Conservation (phyloP, 2,113 vertebrate genomes). For the Serilophus lunatus region DNA sequence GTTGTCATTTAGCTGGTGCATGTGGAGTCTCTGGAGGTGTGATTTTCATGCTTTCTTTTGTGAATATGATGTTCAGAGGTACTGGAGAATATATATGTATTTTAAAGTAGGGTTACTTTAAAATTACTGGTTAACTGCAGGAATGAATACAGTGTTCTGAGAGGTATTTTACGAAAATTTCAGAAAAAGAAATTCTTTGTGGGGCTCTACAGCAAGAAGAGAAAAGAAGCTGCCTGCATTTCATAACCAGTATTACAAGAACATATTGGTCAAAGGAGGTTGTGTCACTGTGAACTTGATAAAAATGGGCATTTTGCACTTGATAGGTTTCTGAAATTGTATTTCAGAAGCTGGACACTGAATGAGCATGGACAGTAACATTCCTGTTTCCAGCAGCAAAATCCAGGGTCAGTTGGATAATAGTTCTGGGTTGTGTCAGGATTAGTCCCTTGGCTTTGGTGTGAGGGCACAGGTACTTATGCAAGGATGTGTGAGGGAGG, state of each 20-base stretch:
- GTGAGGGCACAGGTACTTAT: background rate
- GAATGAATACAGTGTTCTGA: background rate
- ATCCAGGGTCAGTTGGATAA: background rate
- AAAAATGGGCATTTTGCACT: background rate
- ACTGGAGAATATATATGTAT: background rate
- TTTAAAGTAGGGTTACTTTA: background rate
- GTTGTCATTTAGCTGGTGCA: background rate
- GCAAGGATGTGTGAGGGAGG: background rate
- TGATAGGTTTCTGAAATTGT: background rate
- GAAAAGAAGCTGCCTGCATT: background rate
- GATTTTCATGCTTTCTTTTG: background rate
- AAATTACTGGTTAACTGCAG: background rate
- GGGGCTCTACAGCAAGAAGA: background rate
- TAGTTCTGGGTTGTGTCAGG: background rate
- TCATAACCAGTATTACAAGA: background rate
- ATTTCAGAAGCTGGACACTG: fast-evolving
- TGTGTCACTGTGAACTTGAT: background rate
- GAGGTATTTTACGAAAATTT: background rate
- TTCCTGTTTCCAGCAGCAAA: background rate
- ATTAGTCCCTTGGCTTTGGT: background rate
- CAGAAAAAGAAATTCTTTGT: background rate
- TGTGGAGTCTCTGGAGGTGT: background rate
- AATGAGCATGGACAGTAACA: fast-evolving
- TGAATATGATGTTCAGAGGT: background rate
- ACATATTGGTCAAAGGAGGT: background rate